A percentile compares a stretch with the other conserved stretches of the same genome.
phyloP scores from a whole-genome alignment of 2,888 invertebrate species.

The Allacma fusca region DNA sequence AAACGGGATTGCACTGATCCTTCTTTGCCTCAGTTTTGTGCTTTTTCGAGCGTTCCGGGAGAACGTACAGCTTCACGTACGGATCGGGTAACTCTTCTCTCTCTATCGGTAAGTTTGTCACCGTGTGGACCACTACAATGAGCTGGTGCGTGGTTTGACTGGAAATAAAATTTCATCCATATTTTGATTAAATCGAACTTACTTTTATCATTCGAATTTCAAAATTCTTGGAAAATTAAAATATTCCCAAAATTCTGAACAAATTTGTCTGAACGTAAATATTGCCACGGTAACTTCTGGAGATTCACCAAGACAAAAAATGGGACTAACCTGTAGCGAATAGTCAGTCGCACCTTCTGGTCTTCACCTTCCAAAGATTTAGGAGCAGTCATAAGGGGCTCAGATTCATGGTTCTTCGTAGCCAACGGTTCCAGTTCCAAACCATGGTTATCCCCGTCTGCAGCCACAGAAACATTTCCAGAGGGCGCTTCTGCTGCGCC shows the following conservation, averaged over 20 bases:
- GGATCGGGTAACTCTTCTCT: conserved; percentile 86
- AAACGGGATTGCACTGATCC: conserved; percentile 59
- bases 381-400: conserved; percentile 44
- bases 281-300: too few species aligned
- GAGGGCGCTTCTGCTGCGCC: background rate
- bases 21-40: conserved; percentile 75
- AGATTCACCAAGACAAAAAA: too few species aligned
- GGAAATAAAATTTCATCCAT: conserved; percentile 21
- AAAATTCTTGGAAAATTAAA: too few species aligned
- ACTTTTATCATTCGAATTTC: too few species aligned
- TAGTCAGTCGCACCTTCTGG: conserved; percentile 58
- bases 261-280: too few species aligned
- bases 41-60: conserved; percentile 86
- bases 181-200: too few species aligned
- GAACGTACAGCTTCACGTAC: conserved; percentile 85
- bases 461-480: background rate
- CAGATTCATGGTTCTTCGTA: conserved; percentile 46
- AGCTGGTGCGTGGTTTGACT: conserved; percentile 74
- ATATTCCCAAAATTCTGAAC: too few species aligned
- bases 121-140: conserved; percentile 85
- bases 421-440: conserved; percentile 41
- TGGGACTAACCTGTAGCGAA: conserved; percentile 54
- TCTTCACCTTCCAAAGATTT: conserved; percentile 44
- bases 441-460: background rate
- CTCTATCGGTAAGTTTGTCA: conserved; percentile 84